Percentiles rank a stretch among this genome's conserved stretches.
Conservation (phyloP, 2,113 vertebrate species). For the Aspiorhynchus laticeps region DNA sequence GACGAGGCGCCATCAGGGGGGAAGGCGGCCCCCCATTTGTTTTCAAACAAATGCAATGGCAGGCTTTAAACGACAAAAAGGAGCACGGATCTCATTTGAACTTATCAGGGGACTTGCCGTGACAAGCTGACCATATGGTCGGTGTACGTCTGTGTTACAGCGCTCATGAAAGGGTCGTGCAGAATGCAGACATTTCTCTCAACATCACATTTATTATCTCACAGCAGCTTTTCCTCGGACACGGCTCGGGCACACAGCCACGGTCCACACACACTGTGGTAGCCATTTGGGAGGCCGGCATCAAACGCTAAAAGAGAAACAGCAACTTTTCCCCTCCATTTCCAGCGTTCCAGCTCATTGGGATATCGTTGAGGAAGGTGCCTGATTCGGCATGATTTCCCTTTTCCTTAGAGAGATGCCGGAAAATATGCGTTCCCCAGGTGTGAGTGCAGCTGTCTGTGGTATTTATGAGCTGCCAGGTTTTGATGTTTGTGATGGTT, state of each 20-base stretch:
- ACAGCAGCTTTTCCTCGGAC: slow-evolving; percentile 62
- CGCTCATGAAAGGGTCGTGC: slow-evolving; percentile 54
- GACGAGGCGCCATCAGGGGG: slow-evolving; percentile 68
- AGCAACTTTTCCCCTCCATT: slow-evolving; percentile 51
- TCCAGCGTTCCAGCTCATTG: slow-evolving; percentile 53
- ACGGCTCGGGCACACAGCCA: slow-evolving; percentile 58
- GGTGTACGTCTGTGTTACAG: slow-evolving; percentile 51
- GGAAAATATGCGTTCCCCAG: slow-evolving; percentile 21
- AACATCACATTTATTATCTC: slow-evolving; percentile 72
- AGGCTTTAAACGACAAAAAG: neutral
- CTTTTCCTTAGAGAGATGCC: slow-evolving; percentile 28
- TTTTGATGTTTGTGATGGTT: slow-evolving; percentile 10
- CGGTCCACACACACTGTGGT: slow-evolving; percentile 52
- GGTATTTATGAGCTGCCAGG: neutral
- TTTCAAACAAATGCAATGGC: slow-evolving; percentile 49
- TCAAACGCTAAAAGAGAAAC: slow-evolving; percentile 59
- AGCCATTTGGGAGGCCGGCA: slow-evolving; percentile 54
- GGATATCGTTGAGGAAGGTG: slow-evolving; percentile 47
- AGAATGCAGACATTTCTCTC: slow-evolving; percentile 68
- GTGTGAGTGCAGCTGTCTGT: slow-evolving; percentile 5
- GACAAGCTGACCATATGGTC: slow-evolving; percentile 50
- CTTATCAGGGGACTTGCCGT: slow-evolving; percentile 17
- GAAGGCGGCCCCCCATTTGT: slow-evolving; percentile 67
- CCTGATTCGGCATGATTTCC: slow-evolving; percentile 42
- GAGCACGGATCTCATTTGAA: neutral